These are phyloP conservation scores for Plagodis dolabraria DNA, from an alignment of 2,888 invertebrate species.

Conservation along the genomic window DNA sequence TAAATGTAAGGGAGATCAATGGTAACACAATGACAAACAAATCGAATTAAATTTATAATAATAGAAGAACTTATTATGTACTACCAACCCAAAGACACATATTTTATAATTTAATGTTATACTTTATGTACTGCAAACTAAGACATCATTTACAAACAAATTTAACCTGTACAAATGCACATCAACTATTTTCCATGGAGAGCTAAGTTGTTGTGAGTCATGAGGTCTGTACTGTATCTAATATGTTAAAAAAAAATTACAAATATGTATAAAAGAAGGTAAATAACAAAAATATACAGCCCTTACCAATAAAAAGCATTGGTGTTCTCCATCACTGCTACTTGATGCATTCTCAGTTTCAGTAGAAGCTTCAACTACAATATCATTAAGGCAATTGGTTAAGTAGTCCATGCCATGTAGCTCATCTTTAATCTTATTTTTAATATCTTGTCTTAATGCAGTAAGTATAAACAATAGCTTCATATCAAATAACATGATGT, in stretches of 20 bases:
- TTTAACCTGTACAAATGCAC: no score
- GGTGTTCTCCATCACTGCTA: conserved; percentile 46
- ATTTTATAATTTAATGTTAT: no score
- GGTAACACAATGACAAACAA: no score
- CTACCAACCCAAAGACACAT: no score
- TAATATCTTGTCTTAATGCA: conserved; percentile 90
- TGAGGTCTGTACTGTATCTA: no score
- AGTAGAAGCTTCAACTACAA: conserved; percentile 75
- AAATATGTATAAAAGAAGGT: not conserved
- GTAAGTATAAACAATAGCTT: conserved; percentile 95
- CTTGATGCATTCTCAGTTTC: conserved; percentile 49
- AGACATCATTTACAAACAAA: no score
- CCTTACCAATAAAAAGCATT: conserved; percentile 58
- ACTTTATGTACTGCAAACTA: no score
- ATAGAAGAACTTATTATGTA: no score
- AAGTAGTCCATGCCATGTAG: conserved; percentile 89
- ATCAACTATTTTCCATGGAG: no score
- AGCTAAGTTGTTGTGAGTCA: no score
- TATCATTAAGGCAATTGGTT: conserved; percentile 87
- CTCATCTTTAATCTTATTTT: conserved; percentile 87
- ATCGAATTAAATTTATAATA: no score
- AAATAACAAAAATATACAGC: not conserved
- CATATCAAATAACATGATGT: conserved; percentile 94
- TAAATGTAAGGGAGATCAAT: no score
- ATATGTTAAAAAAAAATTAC: not conserved